Conservation (phyloP, 1,140 invertebrate genomes). For the Venturia canescens region DNA sequence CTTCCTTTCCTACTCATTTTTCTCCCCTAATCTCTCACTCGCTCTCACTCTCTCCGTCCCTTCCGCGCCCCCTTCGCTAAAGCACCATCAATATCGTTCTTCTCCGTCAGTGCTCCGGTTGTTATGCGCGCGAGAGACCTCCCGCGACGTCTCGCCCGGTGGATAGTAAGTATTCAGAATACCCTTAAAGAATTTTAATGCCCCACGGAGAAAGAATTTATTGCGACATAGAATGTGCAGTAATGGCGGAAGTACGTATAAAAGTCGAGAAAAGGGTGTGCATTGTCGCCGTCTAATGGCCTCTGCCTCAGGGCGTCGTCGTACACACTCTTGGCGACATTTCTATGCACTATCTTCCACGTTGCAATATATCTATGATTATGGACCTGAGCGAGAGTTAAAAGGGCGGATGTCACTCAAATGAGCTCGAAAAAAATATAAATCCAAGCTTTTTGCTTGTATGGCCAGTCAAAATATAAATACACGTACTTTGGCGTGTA, state of each 20-base stretch:
- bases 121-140: neutral
- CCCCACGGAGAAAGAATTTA: slow-evolving; percentile 68
- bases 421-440: no score
- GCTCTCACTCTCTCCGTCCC: neutral
- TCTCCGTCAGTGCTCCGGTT: slow-evolving; percentile 1
- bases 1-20: neutral
- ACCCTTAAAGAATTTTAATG: slow-evolving; percentile 71
- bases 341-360: neutral
- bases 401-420: neutral
- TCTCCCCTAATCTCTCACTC: neutral
- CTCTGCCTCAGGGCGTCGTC: slow-evolving; percentile 60
- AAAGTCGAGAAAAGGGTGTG: slow-evolving; percentile 70
- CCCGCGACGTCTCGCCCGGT: slow-evolving; percentile 46
- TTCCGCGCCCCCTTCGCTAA: neutral
- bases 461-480: neutral
- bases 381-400: neutral
- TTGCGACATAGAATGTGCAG: slow-evolving; percentile 69
- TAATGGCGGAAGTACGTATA: slow-evolving; percentile 72
- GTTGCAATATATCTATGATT: neutral
- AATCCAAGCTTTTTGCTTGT: neutral
- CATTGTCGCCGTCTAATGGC: slow-evolving; percentile 71
- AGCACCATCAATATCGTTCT: slow-evolving; percentile 48
- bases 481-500: neutral
- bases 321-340: slow-evolving; percentile 47
- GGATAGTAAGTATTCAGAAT: slow-evolving; percentile 65